These are phyloP conservation scores for Morone chrysops DNA, from an alignment of 2,113 vertebrate species.

Conservation along the genomic window DNA sequence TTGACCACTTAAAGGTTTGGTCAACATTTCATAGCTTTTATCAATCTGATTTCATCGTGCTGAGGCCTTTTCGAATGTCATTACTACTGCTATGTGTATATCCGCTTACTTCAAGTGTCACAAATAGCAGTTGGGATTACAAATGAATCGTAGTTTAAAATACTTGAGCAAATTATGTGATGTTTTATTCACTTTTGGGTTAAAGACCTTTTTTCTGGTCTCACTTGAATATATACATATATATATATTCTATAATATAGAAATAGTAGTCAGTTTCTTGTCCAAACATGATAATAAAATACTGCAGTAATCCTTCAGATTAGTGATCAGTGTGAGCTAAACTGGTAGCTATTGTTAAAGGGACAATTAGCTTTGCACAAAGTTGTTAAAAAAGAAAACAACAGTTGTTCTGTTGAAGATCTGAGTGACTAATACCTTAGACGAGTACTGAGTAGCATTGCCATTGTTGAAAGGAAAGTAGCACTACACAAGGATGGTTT, in stretches of 20 bases:
- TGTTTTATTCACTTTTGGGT: neutral
- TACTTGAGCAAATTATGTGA: neutral
- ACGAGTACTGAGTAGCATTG: neutral
- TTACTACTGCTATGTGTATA: neutral
- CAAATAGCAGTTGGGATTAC: neutral
- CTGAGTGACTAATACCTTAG: too few species aligned
- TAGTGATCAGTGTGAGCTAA: neutral
- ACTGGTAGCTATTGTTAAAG: neutral
- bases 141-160: neutral
- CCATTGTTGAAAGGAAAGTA: neutral
- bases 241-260: too few species aligned
- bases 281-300: neutral
- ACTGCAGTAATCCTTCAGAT: neutral
- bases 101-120: neutral
- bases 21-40: neutral
- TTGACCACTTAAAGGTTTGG: neutral
- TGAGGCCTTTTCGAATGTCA: neutral
- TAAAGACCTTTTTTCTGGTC: neutral
- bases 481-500: neutral
- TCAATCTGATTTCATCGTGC: neutral
- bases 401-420: too few species aligned
- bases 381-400: too few species aligned
- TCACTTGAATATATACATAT: neutral
- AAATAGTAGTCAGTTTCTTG: neutral
- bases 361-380: too few species aligned